Base-by-base conservation (phyloP, 2,797 vertebrate species). In the Sphenodon punctatus region DNA sequence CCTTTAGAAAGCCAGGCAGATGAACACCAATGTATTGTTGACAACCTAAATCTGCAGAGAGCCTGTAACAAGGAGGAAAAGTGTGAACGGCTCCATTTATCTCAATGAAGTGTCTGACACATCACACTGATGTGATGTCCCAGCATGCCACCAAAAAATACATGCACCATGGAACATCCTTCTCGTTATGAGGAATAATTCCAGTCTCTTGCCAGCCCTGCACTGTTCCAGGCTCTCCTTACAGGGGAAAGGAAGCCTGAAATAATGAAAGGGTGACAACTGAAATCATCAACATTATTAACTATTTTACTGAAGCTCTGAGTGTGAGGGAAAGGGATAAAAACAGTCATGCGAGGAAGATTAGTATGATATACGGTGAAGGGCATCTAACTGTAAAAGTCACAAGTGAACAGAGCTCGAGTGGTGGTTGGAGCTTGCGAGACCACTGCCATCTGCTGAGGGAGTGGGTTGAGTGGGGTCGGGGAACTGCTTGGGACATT, bases 51-150 rank as follows among this genome's bases (percentile, higher is more conserved):
- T 8, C 34, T 34, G 34, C 42, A 58, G 46, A 55, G 46, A 32
- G 11, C 36, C 46, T 1, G 2, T 53, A 71, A 49, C 38, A 49
- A 42, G 25, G 67, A 36, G 60, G 15, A 51, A 46, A 75, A 48
- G 66, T 4, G 25, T 10, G 70, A 41, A 16, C 15, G 67, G 49
- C 13, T 25, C 30, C 19, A 53, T 4, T 51, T 16, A 2, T 39
- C 56, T 23, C 11, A 51, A 22, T 1, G 7, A 64, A 15, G 14
- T 27, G 23, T 23, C 19, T 0, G 1, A 36, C 25, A 71, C 0
- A 0, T 16, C 25, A 48, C 7, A 36, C 32, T 41, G 25, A 55
- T 23, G 61, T 1, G n/a, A 61, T 34, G 60, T 45, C 49, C 32
- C 30, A 38, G 10, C 2, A 30, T 7, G 5, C 34, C 46, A 65